Evolutionary conservation across 2,888 invertebrate species (phyloP).

Genomic region (Notocelia uddmanniana): DNA sequence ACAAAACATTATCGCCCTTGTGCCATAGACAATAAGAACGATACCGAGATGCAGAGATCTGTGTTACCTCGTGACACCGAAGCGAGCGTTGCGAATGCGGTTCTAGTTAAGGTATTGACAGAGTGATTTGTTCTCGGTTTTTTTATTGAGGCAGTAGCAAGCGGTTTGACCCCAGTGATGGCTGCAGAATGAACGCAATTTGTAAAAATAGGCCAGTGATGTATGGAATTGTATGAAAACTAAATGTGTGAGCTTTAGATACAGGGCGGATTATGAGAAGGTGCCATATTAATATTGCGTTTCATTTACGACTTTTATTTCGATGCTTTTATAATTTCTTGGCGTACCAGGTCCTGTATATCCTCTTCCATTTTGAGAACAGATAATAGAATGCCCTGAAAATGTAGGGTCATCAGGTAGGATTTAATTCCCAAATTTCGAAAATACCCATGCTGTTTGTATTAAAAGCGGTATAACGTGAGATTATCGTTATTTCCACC

Average conservation of each 20-base stretch:
- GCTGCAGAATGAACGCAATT: slow-evolving; percentile 2
- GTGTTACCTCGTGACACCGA: slow-evolving; percentile 33
- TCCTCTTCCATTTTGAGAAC: not conserved
- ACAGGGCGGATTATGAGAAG: too few relatives aligned
- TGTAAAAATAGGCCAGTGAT: not conserved
- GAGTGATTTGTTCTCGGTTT: slow-evolving; percentile 34
- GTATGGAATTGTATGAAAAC: not conserved
- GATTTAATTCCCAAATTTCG: too few relatives aligned
- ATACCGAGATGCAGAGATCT: slow-evolving; percentile 1
- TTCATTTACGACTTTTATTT: too few relatives aligned
- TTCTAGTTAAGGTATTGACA: slow-evolving; percentile 34
- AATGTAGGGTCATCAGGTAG: too few relatives aligned
- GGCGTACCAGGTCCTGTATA: too few relatives aligned
- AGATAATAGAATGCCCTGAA: too few relatives aligned
- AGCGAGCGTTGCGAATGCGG: slow-evolving; percentile 32
- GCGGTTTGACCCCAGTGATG: not conserved
- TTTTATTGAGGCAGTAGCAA: slow-evolving; percentile 14
- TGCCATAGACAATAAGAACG: not conserved
- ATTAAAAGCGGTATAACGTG: too few relatives aligned
- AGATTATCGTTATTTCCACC: not conserved
- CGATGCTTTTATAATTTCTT: too few relatives aligned
- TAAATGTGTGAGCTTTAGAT: too few relatives aligned
- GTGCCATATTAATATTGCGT: too few relatives aligned
- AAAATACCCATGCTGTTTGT: too few relatives aligned
- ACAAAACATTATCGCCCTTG: not conserved